Conservation (phyloP, 1,140 invertebrate genomes). For the Scylla paramamosain region DNA sequence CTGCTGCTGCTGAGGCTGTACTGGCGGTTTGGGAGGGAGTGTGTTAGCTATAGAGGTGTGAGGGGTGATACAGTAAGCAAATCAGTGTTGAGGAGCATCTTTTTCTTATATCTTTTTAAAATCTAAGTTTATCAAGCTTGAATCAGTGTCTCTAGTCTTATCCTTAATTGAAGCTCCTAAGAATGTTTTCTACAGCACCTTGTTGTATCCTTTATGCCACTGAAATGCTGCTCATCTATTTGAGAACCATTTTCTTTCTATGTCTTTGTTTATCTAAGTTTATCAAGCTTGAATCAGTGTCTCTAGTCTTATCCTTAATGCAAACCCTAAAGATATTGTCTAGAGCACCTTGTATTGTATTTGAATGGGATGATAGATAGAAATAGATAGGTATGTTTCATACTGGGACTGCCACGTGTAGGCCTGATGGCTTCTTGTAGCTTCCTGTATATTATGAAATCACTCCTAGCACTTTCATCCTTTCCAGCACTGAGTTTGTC, state of each 20-base stretch:
- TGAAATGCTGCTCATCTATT: too few relatives aligned
- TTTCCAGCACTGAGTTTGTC: slow-evolving; percentile 84
- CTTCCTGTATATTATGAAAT: background rate
- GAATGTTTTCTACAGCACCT: too few relatives aligned
- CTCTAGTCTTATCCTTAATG: background rate
- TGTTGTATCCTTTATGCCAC: too few relatives aligned
- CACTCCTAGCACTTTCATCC: background rate
- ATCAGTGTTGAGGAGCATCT: background rate
- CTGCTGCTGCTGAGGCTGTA: slow-evolving; percentile 49
- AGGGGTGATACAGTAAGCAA: background rate
- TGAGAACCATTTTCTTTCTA: background rate
- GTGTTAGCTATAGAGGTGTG: background rate
- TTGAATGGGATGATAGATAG: too few relatives aligned
- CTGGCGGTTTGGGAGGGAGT: background rate
- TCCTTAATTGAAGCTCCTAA: background rate
- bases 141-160: background rate
- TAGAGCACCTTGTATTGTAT: too few relatives aligned
- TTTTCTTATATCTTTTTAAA: background rate
- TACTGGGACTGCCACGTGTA: too few relatives aligned
- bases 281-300: background rate
- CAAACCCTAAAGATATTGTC: background rate
- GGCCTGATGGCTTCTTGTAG: background rate
- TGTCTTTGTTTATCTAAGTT: background rate
- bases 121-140: background rate
- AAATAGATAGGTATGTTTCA: too few relatives aligned